A percentile compares a stretch with the other conserved stretches of the same genome.
phyloP scores from a whole-genome alignment of 2,797 vertebrate genomes.

The Malacoctenus gilli region DNA sequence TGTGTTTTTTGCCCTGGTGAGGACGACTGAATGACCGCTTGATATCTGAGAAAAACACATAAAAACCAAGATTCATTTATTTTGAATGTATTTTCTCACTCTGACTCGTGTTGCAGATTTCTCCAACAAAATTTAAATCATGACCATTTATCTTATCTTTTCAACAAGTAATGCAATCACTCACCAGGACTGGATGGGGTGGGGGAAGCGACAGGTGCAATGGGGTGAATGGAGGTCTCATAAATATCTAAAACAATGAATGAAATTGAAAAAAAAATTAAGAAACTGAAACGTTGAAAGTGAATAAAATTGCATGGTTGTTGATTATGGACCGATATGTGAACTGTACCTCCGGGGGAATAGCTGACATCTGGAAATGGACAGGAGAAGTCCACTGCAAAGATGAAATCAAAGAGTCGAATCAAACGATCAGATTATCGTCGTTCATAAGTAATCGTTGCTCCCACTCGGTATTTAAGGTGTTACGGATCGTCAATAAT shows the following conservation, averaged over 20 bases:
- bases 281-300: too few species aligned
- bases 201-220: slow-evolving; percentile 63
- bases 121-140: too few species aligned
- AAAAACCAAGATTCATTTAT: too few species aligned
- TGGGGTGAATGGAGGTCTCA: slow-evolving; percentile 60
- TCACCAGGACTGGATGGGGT: slow-evolving; percentile 76
- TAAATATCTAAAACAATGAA: slow-evolving; percentile 70
- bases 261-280: not conserved
- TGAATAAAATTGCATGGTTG: not conserved
- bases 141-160: too few species aligned
- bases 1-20: slow-evolving; percentile 91
- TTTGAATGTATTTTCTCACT: too few species aligned
- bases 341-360: slow-evolving; percentile 69
- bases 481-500: not conserved
- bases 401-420: not conserved
- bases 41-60: slow-evolving; percentile 73
- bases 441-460: too few species aligned
- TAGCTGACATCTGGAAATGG: slow-evolving; percentile 75
- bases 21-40: slow-evolving; percentile 85
- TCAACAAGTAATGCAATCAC: slow-evolving; percentile 5
- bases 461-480: not conserved
- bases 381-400: slow-evolving; percentile 75
- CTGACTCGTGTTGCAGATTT: too few species aligned
- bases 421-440: not conserved
- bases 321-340: not conserved